phyloP scores from a whole-genome alignment of 2,797 vertebrate species.

The Hypotaenidia okinawae region DNA sequence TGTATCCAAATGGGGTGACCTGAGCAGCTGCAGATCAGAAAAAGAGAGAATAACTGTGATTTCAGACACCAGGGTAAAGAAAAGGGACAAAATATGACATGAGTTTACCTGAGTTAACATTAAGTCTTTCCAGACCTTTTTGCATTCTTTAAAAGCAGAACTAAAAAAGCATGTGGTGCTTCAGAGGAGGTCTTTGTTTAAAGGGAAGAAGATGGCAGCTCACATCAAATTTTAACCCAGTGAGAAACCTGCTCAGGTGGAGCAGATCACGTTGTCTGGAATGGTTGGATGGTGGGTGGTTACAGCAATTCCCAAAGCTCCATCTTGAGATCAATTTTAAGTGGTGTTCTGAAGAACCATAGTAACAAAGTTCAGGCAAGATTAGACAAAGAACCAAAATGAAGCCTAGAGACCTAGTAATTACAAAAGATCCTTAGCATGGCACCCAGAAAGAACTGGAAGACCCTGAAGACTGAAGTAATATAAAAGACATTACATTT shows the following conservation, averaged over 20 bases:
- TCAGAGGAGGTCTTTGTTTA: background rate
- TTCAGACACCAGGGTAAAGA: background rate
- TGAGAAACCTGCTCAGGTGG: accelerated
- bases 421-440: background rate
- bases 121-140: background rate
- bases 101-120: background rate
- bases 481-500: background rate
- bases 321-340: background rate
- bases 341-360: background rate
- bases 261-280: background rate
- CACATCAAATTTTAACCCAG: background rate
- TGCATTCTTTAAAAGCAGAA: background rate
- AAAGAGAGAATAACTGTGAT: background rate
- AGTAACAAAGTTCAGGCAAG: background rate
- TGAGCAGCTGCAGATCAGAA: background rate
- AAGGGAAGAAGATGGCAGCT: background rate
- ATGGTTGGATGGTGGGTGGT: background rate
- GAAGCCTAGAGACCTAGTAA: background rate
- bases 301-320: background rate
- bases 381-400: background rate
- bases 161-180: background rate
- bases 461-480: background rate
- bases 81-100: background rate
- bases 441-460: background rate
- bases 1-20: background rate